Evolutionary conservation across 2,113 vertebrate genomes (phyloP).

Genomic region (Spizaetus ornatus): DNA sequence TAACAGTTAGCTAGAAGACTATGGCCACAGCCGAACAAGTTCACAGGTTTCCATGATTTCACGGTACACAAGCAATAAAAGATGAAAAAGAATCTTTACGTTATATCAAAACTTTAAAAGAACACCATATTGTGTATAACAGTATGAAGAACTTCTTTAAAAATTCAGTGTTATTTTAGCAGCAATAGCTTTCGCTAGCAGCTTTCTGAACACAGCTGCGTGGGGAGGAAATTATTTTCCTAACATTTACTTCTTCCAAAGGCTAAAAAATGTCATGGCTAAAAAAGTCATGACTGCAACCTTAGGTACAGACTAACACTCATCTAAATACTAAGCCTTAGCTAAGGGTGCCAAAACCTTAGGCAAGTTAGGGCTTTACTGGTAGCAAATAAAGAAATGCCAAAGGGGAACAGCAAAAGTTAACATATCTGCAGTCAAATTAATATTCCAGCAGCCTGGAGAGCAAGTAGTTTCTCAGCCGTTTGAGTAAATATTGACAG

Average conservation of each 20-base stretch:
- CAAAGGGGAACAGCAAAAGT: not conserved
- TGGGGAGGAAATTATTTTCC: constrained; percentile 23
- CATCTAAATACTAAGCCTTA: not conserved
- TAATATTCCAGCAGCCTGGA: not conserved
- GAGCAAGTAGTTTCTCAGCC: not conserved
- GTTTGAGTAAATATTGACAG: not conserved
- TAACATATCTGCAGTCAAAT: not conserved
- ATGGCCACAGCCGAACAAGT: not conserved
- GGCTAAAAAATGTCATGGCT: constrained; percentile 42
- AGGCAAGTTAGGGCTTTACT: not conserved
- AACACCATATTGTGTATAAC: not conserved
- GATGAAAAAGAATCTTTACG: not conserved
- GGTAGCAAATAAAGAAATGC: not conserved
- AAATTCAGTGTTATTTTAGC: constrained; percentile 52
- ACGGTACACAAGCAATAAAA: not conserved
- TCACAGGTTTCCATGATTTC: not conserved
- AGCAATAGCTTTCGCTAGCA: constrained; percentile 16
- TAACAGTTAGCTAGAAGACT: not conserved
- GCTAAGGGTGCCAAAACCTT: not conserved
- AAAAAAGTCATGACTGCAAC: not conserved
- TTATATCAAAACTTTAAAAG: not conserved
- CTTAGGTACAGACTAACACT: not conserved
- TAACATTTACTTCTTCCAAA: constrained; percentile 48
- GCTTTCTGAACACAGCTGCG: constrained; percentile 19
- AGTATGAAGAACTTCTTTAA: not conserved